A percentile compares a stretch with the other conserved stretches of the same genome.
Conservation (phyloP, 2,113 vertebrate genomes). For the Choloepus hoffmanni region DNA sequence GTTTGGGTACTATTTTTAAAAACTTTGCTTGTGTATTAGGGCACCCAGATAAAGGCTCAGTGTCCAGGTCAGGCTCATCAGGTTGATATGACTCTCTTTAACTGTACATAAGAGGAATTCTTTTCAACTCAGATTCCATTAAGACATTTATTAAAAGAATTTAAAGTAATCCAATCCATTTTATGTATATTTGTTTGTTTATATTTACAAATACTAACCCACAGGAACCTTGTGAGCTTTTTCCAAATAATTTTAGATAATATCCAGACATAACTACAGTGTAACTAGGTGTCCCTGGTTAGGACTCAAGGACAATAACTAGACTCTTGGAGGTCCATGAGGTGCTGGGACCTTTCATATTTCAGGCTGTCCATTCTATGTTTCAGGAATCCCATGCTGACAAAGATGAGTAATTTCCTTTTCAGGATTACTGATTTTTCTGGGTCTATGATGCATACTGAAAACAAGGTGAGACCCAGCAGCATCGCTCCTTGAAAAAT, state of each 20-base stretch:
- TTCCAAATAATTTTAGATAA: not conserved
- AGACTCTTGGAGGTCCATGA: not conserved
- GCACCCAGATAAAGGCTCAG: not conserved
- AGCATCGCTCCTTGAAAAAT: not conserved
- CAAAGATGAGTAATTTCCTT: not conserved
- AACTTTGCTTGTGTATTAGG: constrained; percentile 7
- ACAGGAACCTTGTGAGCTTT: not conserved
- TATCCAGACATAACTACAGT: not conserved
- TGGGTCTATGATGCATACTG: not conserved
- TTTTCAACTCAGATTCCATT: not conserved
- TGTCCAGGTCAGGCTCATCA: too few species aligned
- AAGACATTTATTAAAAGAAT: not conserved
- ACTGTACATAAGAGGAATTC: not conserved
- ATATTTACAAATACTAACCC: not conserved
- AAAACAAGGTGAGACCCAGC: not conserved
- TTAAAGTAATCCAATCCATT: not conserved
- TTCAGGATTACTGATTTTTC: not conserved
- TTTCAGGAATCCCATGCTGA: not conserved
- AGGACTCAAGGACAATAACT: not conserved
- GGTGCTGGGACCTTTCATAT: not conserved
- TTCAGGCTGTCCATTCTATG: not conserved
- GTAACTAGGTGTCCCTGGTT: not conserved
- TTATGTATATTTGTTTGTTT: not conserved
- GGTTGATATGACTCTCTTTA: not conserved
- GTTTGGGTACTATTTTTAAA: not conserved